Percentiles rank a stretch among this genome's conserved stretches.
Evolutionary conservation across 2,888 invertebrate species (phyloP).

Genomic region (Mimumesa dahlbomi): DNA sequence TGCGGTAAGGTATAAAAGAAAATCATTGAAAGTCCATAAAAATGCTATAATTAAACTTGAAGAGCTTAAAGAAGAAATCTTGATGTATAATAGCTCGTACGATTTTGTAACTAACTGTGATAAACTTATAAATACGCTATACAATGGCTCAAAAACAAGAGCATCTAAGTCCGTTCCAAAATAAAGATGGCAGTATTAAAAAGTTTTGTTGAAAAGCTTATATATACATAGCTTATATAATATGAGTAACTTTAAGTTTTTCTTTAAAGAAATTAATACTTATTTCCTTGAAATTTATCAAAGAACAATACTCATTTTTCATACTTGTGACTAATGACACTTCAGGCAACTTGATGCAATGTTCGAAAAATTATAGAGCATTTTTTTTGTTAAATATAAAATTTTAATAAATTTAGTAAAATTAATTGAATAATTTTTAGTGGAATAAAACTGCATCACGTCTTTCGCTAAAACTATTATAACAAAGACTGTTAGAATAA

Average conservation of each 20-base stretch:
- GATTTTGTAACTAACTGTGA: slow-evolving; percentile 82
- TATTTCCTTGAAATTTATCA: no score
- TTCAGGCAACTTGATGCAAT: no score
- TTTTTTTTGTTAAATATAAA: no score
- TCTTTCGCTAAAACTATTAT: no score
- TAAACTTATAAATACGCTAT: slow-evolving; percentile 41
- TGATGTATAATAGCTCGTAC: slow-evolving; percentile 83
- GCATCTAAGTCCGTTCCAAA: neutral
- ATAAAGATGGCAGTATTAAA: neutral
- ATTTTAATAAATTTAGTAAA: neutral
- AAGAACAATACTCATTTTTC: no score
- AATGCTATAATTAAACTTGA: slow-evolving; percentile 82
- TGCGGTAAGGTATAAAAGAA: slow-evolving; percentile 85
- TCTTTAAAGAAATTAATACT: no score
- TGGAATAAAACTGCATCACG: no score
- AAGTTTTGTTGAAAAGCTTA: neutral
- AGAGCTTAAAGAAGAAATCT: slow-evolving; percentile 82
- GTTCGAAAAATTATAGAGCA: no score
- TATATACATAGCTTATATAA: neutral
- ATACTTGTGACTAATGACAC: no score
- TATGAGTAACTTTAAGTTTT: no score
- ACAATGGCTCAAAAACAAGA: slow-evolving; percentile 3
- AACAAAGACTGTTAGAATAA: no score
- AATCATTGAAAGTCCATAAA: slow-evolving; percentile 84
- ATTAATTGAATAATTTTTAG: neutral